Percentiles rank a stretch among this genome's conserved stretches.
phyloP scores from a whole-genome alignment of 2,888 invertebrate genomes.

The Napeogenes inachia region DNA sequence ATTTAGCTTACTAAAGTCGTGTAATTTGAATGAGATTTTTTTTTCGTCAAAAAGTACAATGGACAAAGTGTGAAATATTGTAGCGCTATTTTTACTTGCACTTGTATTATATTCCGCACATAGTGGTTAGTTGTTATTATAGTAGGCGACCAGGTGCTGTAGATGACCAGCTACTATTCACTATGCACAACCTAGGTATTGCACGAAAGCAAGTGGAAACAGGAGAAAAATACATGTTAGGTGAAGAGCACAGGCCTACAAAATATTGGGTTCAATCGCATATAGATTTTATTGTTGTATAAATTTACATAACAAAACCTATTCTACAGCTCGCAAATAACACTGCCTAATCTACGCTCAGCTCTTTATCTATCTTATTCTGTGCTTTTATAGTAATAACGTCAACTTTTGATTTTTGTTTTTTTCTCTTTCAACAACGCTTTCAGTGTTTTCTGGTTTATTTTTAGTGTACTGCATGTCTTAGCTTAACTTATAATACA shows the following conservation, averaged over 20 bases:
- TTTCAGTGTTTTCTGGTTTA: conserved; percentile 13
- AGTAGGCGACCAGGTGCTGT: conserved; percentile 66
- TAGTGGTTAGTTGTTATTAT: conserved; percentile 40
- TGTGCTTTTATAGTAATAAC: conserved; percentile 65
- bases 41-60: conserved; percentile 37
- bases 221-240: conserved; percentile 42
- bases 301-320: conserved; percentile 42
- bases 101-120: conserved; percentile 68
- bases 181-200: conserved; percentile 53
- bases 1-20: conserved; percentile 12
- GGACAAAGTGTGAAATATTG: conserved; percentile 59
- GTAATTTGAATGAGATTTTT: no score
- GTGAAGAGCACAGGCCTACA: conserved; percentile 60
- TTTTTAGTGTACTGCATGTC: conserved; percentile 5
- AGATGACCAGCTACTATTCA: conserved; percentile 69
- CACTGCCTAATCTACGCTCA: conserved; percentile 74
- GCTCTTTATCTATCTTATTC: conserved; percentile 62
- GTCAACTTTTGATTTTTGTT: conserved; percentile 40
- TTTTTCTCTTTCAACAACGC: conserved; percentile 18
- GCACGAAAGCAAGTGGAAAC: conserved; percentile 56
- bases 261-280: conserved; percentile 30
- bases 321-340: conserved; percentile 71
- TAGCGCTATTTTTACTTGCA: conserved; percentile 59
- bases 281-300: conserved; percentile 41
- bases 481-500: conserved; percentile 3